Evolutionary conservation across 2,113 vertebrate genomes (phyloP), one percentile per base, ranked within the genome.

Genomic region (Sorex araneus): DNA sequence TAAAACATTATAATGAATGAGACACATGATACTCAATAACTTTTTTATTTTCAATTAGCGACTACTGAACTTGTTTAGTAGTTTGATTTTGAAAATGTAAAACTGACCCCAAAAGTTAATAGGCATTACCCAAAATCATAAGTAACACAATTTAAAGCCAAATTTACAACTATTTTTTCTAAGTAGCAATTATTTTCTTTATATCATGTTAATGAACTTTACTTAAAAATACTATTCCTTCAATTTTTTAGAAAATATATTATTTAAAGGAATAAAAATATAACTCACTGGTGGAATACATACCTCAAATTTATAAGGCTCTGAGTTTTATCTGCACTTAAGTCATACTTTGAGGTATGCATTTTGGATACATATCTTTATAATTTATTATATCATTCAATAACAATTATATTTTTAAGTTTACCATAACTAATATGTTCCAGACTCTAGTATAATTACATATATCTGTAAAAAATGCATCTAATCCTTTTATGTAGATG

Each of bases 361-460:
- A 60, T 50, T 13, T 50, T 50, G 10, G 10, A 50, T 13, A 10
- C 2, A 10, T 50, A 60, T 60, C 4, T 23, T 60, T 60, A 23
- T 60, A 60, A 60, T 28, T 70, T 6, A 84, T 50, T 13, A 54
- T 11, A 36, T 87, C 27, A 92, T 64, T 82, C 3, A 91, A 30
- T 15, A 74, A 69, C 5, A 81, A 89, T 70, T 47, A 30, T 28
- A 64, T 66, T 95, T 73, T 81, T 45, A 92, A n/a, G 6, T 87
- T 69, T 87, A 9, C 1, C 50, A 15, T 78, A 57, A 15, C 15
- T 75, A 78, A 43, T 66, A 66, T 50, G 13, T 85, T 6, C 19
- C 47, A 82, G 30, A 1, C 13, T 94, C 8, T 78, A 54, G 70
- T 70, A 28, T 32, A 34, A 47, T 76, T 78, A 60, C 57, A 80